Conservation (phyloP, 2,113 vertebrate genomes). For the Epinephelus fuscoguttatus region DNA sequence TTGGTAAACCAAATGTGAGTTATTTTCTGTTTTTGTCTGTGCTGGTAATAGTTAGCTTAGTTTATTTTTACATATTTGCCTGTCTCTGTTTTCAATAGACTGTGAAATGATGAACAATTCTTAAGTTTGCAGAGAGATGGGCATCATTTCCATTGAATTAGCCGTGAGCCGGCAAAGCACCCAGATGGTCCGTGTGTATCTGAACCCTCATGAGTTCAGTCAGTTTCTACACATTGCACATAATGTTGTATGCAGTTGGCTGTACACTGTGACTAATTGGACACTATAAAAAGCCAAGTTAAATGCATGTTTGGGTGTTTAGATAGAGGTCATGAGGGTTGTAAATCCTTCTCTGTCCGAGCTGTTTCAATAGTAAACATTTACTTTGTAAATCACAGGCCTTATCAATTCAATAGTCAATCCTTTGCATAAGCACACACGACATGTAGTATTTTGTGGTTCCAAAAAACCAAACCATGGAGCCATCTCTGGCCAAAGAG, state of each 20-base stretch:
- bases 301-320: neutral
- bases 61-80: conserved; percentile 1
- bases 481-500: neutral
- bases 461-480: neutral
- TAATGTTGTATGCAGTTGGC: neutral
- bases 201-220: neutral
- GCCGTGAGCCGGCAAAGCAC: conserved; percentile 3
- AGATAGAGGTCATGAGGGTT: neutral
- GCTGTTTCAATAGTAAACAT: conserved; percentile 1
- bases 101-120: conserved; percentile 7
- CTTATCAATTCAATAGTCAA: neutral
- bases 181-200: conserved; percentile 1
- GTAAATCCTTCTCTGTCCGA: neutral
- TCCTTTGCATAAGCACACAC: neutral
- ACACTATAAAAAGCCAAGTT: neutral
- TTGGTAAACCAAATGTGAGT: conserved; percentile 30
- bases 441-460: neutral
- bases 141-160: conserved; percentile 11
- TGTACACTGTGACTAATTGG: neutral
- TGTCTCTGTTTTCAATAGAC: conserved; percentile 27
- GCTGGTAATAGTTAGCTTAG: neutral
- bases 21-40: conserved; percentile 34
- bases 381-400: neutral
- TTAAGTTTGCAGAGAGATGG: neutral
- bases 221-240: conserved; percentile 4